Evolutionary conservation across 2,797 vertebrate genomes (phyloP), one percentile per base, ranked within the genome.

Genomic region (Micrastur ruficollis): DNA sequence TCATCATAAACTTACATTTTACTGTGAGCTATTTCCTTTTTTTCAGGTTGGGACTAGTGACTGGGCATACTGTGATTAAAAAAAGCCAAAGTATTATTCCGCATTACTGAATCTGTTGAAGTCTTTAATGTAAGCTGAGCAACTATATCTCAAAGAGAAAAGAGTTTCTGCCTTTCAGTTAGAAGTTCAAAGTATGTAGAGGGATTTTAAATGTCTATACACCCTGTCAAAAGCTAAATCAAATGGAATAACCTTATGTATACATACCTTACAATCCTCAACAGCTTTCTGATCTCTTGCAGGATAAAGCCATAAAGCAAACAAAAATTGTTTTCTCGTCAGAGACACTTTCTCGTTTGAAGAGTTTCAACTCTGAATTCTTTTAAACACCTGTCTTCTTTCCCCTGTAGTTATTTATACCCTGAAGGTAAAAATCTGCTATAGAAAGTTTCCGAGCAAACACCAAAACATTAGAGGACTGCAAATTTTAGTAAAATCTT

Each of bases 221-320:
- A 95, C 36, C 34, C 50, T 89, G 95, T 94, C 89, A 96, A 93
- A 91, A 66, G 50, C 17, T 94, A 96, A 97, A 96, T 96, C 82
- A 95, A 93, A 93, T 91, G 90, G 72, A 97, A 96, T 88, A 96
- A 81, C 85, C 38, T 91, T 93, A 84, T 79, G 58, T 89, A 86
- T 75, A 95, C 89, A 95, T 81, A 93, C 75, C 72, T 94, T 67
- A 75, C 61, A 86, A 62, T 74, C 53, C 40, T 79, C 75, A 94
- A 72, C 76, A 86, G 31, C 65, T 95, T 94, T 95, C 93, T 95
- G 87, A 96, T 96, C 82, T 84, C 87, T 86, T 79, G 72, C 70
- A 93, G 58, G 73, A 93, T 96, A 95, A 93, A 90, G 76, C 31
- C 82, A 73, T 93, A 96, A 96, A 79, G 70, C 73, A 96, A 96